Base-by-base conservation (phyloP, 2,113 vertebrate genomes). In the Fregetta grallaria region DNA sequence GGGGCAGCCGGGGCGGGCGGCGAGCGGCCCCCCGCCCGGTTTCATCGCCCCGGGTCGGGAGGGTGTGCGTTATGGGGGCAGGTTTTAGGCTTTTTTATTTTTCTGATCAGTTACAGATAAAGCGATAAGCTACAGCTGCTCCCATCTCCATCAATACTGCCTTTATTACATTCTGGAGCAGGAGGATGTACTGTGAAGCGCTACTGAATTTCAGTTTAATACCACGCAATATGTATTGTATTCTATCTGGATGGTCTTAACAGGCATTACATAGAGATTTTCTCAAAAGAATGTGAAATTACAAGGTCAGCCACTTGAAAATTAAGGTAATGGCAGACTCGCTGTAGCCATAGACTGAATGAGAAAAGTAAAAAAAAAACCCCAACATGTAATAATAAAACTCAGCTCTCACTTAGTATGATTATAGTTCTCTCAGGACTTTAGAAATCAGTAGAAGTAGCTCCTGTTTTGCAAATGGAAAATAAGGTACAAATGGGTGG, bases 181-280 rank as follows among this genome's bases (percentile, higher is more conserved):
- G 52, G 22, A 49, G 22, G 32, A 9, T 10, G 2, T 5, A 3
- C 8, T 4, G 4, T 0, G 4, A 20, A 34, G 29, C 1, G 34
- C 17, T 27, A 18, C 42, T 2, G 56, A n/a, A 22, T 70, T 65
- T 29, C 53, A 15, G 2, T 13, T 21, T 18, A 53, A 30, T 13
- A 23, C 40, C 13, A 1, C 6, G 25, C 11, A 4, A 3, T 16
- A 16, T 1, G 40, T n/a, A 7, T 4, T n/a, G 44, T 16, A 6
- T 42, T 38, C 42, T 27, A 0, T 7, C 32, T 32, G 34, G 15
- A 26, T 47, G 63, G 13, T 34, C 65, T 14, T 15, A 30, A 16
- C 34, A 34, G 44, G 65, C 58, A 32, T 18, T 26, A 13, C 2
- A 16, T 21, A 61, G 38, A 73, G 12, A 34, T 56, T 36, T 70